Percentiles rank a stretch among this genome's conserved stretches.
phyloP scores from a whole-genome alignment of 2,797 vertebrate genomes.

The Rhinoraja longicauda region DNA sequence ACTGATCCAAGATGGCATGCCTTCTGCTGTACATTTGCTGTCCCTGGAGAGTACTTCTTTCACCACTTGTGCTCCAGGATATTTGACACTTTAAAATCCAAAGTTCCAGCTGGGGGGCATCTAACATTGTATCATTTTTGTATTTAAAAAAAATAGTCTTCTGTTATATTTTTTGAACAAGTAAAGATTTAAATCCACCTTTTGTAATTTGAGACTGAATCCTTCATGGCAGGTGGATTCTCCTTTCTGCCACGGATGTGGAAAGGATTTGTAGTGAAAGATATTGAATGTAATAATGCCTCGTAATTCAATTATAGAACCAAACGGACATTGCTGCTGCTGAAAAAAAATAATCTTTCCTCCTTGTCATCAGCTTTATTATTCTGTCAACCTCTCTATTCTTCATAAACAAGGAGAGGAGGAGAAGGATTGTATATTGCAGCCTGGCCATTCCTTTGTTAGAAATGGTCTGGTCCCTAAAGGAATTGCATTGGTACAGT shows the following conservation, averaged over 20 bases:
- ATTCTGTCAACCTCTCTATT: not conserved
- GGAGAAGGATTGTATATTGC: not conserved
- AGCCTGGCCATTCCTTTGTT: not conserved
- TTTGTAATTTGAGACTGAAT: not conserved
- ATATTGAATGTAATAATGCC: not conserved
- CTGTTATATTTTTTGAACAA: not conserved
- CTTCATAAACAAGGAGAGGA: not conserved
- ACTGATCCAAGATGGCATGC: not conserved
- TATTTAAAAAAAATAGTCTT: not conserved
- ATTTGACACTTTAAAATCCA: not conserved
- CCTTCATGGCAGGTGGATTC: not conserved
- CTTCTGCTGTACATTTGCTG: not conserved
- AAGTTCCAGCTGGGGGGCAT: not conserved
- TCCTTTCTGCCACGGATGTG: not conserved
- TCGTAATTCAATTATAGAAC: not conserved
- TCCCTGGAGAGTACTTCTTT: not conserved
- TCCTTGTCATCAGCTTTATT: not conserved
- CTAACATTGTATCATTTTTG: not conserved
- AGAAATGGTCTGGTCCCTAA: not conserved
- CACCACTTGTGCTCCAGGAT: not conserved
- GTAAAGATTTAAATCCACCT: not conserved
- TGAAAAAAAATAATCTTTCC: not conserved
- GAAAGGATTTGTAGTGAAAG: not conserved
- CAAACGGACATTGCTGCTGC: not conserved
- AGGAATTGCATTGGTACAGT: too few relatives aligned